Evolutionary conservation across 2,888 invertebrate species (phyloP).

Genomic region (Cephus nigrinus): DNA sequence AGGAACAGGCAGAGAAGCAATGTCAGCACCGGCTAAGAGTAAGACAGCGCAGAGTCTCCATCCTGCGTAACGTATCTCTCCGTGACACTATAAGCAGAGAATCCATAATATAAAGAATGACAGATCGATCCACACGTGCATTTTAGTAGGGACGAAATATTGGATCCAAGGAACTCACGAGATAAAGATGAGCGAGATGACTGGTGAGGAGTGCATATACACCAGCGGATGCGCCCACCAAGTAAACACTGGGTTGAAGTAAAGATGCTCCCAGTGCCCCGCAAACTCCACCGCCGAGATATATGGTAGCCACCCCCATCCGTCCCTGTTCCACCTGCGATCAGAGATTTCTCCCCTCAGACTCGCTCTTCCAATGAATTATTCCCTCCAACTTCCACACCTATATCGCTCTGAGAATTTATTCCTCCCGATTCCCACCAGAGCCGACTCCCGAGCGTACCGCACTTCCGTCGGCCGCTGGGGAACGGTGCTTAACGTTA

Average conservation of each 20-base stretch:
- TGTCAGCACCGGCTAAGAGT: conserved; percentile 75
- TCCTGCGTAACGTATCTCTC: conserved; percentile 61
- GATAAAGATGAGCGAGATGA: conserved; percentile 84
- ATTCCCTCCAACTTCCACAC: conserved; percentile 5
- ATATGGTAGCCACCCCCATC: conserved; percentile 76
- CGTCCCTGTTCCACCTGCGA: conserved; percentile 78
- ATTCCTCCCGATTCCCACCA: not conserved
- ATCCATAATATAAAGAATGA: not conserved
- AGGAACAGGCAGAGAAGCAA: conserved; percentile 67
- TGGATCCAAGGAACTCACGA: conserved; percentile 67
- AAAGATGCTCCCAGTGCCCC: conserved; percentile 82
- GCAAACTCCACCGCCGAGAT: conserved; percentile 80
- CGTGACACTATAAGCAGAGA: conserved; percentile 54
- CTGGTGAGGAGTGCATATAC: conserved; percentile 90
- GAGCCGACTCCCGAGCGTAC: not conserved
- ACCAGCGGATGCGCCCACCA: conserved; percentile 91
- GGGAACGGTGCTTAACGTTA: conserved; percentile 2
- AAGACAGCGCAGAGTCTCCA: conserved; percentile 69
- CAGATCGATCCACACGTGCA: not conserved
- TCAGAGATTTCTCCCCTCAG: conserved; percentile 16
- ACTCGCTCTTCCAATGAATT: not conserved
- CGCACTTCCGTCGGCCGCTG: not conserved
- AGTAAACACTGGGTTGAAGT: conserved; percentile 78
- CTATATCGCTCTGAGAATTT: not conserved
- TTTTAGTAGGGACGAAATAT: not conserved